phyloP scores from a whole-genome alignment of 2,113 vertebrate genomes.

The Tinamus guttatus region DNA sequence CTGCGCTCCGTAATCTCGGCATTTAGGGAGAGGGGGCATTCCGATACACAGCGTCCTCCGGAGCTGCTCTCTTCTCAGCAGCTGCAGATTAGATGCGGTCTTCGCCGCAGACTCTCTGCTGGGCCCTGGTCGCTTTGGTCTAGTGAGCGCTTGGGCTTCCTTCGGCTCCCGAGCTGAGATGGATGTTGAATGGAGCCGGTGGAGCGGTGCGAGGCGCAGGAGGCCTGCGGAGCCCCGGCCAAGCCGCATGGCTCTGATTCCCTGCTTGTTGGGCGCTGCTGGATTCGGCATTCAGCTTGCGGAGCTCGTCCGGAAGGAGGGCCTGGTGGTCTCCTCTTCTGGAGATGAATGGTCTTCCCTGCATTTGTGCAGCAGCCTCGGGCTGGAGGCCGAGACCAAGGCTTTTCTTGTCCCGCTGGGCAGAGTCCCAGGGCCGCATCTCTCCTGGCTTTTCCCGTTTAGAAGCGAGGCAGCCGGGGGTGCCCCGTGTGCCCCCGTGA shows the following conservation, averaged over 20 bases:
- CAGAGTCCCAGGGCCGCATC: neutral
- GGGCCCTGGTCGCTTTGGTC: neutral
- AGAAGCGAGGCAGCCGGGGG: too few relatives aligned
- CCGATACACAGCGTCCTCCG: neutral
- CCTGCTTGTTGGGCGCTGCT: neutral
- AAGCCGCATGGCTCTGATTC: neutral
- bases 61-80: neutral
- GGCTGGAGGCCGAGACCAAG: neutral
- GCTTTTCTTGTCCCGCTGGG: accelerated
- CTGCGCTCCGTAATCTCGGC: neutral
- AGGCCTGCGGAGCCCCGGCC: neutral
- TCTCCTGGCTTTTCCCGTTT: neutral
- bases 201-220: neutral
- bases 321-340: neutral
- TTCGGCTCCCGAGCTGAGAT: neutral
- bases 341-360: neutral
- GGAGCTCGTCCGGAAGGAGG: neutral
- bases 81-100: neutral
- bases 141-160: neutral
- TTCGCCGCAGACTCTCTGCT: neutral
- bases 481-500: too few relatives aligned
- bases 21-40: neutral
- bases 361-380: neutral
- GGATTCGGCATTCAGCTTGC: neutral
- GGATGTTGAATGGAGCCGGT: neutral